Base-by-base conservation (phyloP, 2,113 vertebrate genomes). In the Malurus alboscapulatus region DNA sequence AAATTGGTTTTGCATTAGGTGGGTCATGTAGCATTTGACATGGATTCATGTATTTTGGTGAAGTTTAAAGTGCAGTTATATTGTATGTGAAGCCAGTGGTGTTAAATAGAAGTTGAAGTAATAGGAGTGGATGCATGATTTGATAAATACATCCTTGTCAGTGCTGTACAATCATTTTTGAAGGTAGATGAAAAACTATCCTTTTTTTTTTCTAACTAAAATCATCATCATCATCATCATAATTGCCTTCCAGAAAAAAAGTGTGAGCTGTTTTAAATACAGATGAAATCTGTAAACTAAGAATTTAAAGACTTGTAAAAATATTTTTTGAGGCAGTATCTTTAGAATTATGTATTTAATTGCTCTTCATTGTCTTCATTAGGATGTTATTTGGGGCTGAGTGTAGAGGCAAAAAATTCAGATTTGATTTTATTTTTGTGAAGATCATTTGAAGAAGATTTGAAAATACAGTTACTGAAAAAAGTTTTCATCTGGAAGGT, bases 171-270 rank as follows among this genome's bases (percentile, higher is more conserved):
- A 32, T 42, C 2, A 38, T 40, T 80, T 69, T 59, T 57, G 40
- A 80, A 87, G 20, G 25, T 34, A 55, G 29, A 7, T 47, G 7
- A 42, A 42, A 62, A 32, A 61, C 26, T 48, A 7, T 26, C 9
- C 12, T 19, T 45, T 16, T 47, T 26, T 51, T 77, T 50, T 3
- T 3, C 40, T 47, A 7, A 30, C 14, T 78, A 50, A 92, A 82
- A 45, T 92, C 6, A 29, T 84, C 1, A 1, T 38, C 1, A 42
- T 84, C 1, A 2, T 38, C 1, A 0, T 82, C 34, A 45, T 85
- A 54, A 58, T 71, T 2, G 7, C 51, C 24, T 82, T 85, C 8
- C 30, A 67, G 66, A 51, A 26, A n/a, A 90, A 80, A 84, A 92
- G 42, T 4, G 6, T 44, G 36, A 76, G 9, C 22, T 66, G 11